Evolutionary conservation across 1,140 invertebrate species (phyloP).

Genomic region (Pollicipes pollicipes): DNA sequence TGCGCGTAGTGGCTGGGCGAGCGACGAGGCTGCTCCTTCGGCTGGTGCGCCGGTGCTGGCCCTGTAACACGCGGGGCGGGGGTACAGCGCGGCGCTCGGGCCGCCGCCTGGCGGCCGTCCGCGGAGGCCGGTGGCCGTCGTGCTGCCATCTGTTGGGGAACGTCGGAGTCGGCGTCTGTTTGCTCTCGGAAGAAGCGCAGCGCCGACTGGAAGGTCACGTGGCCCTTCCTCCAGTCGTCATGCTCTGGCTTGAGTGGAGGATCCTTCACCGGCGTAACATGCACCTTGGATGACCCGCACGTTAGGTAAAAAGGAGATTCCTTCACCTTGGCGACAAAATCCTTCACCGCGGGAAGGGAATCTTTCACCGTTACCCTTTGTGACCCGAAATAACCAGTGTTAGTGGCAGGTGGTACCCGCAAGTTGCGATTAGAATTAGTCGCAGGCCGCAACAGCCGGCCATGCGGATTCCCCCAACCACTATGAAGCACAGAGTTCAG

Average conservation of each 20-base stretch:
- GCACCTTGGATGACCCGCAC: neutral
- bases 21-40: neutral
- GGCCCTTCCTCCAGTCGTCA: neutral
- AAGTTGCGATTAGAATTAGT: too few species aligned
- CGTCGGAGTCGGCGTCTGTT: neutral
- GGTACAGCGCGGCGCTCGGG: neutral
- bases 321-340: neutral
- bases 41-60: too few species aligned
- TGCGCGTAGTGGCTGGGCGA: neutral
- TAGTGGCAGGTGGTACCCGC: too few species aligned
- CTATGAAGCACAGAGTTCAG: too few species aligned
- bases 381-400: too few species aligned
- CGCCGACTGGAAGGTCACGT: neutral
- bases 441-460: too few species aligned
- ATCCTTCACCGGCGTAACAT: neutral
- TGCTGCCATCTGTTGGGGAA: neutral
- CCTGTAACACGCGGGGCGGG: neutral
- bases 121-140: neutral
- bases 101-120: neutral
- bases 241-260: neutral
- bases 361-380: too few species aligned
- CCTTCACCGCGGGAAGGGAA: neutral
- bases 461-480: too few species aligned
- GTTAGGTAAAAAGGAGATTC: neutral
- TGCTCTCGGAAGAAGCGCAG: neutral